Percentiles rank a stretch among this genome's conserved stretches.
phyloP scores from a whole-genome alignment of 2,888 invertebrate species.

The Lasioglossum lativentre region DNA sequence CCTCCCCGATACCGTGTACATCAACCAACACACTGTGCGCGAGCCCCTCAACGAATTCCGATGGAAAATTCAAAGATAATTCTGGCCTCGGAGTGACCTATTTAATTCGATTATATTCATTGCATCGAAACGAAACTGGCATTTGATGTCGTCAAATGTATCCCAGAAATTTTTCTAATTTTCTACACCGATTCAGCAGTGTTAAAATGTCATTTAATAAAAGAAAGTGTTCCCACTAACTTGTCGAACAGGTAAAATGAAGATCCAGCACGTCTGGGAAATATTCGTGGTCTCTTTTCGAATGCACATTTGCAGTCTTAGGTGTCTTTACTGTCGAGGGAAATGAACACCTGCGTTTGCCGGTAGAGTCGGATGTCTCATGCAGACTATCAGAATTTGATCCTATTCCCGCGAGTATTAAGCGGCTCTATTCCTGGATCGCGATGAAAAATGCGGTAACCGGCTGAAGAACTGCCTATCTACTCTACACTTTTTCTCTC shows the following conservation, averaged over 20 bases:
- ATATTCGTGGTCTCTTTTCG: not conserved
- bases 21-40: not conserved
- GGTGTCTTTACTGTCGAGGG: slow-evolving; percentile 22
- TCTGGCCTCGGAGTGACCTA: not conserved
- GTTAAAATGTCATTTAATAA: not conserved
- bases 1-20: not conserved
- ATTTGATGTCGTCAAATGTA: too few species aligned
- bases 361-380: slow-evolving; percentile 16
- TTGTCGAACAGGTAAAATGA: not conserved
- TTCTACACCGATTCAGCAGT: not conserved
- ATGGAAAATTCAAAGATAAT: too few species aligned
- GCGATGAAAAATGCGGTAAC: slow-evolving; percentile 23
- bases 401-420: slow-evolving; percentile 6
- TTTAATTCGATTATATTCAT: not conserved
- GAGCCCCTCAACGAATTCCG: not conserved
- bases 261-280: not conserved
- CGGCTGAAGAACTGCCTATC: slow-evolving; percentile 1
- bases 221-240: not conserved
- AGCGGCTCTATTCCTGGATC: not conserved
- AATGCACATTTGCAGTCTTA: slow-evolving; percentile 25
- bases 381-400: slow-evolving; percentile 9
- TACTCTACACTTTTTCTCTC: not conserved
- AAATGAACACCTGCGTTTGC: slow-evolving; percentile 47
- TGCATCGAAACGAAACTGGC: not conserved
- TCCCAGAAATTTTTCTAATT: not conserved